phyloP scores from a whole-genome alignment of 2,888 invertebrate genomes.

The Embidobia sp. region DNA sequence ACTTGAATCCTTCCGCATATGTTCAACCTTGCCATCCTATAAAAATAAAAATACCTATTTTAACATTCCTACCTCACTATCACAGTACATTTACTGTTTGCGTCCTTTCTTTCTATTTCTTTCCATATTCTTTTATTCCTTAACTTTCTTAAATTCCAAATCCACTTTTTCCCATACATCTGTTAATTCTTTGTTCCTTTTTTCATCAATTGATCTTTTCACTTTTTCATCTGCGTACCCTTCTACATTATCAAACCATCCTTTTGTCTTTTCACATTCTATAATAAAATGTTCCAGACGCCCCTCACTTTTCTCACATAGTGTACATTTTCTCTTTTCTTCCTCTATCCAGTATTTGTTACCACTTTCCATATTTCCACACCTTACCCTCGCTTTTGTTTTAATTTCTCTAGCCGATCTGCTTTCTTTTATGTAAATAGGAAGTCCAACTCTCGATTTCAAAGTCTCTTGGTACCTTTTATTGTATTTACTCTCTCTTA shows the following conservation, averaged over 20 bases:
- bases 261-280: conserved; percentile 25
- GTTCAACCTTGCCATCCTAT: too few relatives aligned
- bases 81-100: too few relatives aligned
- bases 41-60: too few relatives aligned
- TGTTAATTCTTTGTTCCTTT: conserved; percentile 7
- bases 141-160: not conserved
- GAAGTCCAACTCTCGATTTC: not conserved
- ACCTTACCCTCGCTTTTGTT: conserved; percentile 16
- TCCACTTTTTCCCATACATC: conserved; percentile 7
- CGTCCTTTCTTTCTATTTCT: not conserved
- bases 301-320: not conserved
- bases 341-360: conserved; percentile 12
- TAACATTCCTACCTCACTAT: too few relatives aligned
- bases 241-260: conserved; percentile 23
- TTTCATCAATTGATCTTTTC: not conserved
- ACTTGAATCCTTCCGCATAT: too few relatives aligned
- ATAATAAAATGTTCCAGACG: not conserved
- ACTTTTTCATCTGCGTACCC: conserved; percentile 2
- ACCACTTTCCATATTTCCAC: conserved; percentile 7
- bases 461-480: not conserved
- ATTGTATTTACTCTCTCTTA: conserved; percentile 3
- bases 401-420: not conserved
- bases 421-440: not conserved
- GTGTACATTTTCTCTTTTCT: not conserved
- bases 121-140: not conserved